These are phyloP conservation scores for Leucophenga maculata DNA, from an alignment of 2,888 invertebrate genomes.

Conservation along the genomic window DNA sequence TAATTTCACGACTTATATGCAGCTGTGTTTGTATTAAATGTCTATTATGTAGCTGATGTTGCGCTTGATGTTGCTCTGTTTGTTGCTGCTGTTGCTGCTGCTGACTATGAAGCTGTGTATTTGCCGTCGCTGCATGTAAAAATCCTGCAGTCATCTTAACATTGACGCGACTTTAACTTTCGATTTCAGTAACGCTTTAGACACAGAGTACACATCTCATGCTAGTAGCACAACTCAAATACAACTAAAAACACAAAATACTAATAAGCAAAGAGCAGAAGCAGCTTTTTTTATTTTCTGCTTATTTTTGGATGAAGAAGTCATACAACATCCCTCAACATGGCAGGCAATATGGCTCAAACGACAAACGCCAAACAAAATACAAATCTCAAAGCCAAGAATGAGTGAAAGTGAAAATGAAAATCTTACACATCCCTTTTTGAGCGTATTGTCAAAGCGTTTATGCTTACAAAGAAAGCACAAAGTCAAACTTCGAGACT, in stretches of 20 bases:
- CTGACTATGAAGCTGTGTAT: conserved; percentile 44
- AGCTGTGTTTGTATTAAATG: background rate
- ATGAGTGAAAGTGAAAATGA: conserved; percentile 22
- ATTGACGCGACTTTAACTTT: conserved; percentile 39
- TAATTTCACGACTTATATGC: conserved; percentile 16
- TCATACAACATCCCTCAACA: conserved; percentile 18
- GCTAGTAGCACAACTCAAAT: conserved; percentile 64
- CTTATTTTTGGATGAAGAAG: too few relatives aligned
- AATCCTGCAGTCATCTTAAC: conserved; percentile 68
- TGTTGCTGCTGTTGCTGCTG: conserved; percentile 1
- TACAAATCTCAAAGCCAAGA: background rate
- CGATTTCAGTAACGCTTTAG: conserved; percentile 50
- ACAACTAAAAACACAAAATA: conserved; percentile 60
- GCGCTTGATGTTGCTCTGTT: conserved; percentile 2
- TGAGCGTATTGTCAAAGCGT: conserved; percentile 9
- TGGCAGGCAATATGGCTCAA: background rate
- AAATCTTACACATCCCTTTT: conserved; percentile 5
- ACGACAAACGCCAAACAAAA: background rate
- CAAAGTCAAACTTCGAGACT: conserved; percentile 21
- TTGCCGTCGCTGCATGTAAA: conserved; percentile 63
- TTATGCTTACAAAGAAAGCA: conserved; percentile 33
- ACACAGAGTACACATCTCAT: conserved; percentile 67
- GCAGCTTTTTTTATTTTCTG: conserved; percentile 44
- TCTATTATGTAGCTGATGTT: conserved; percentile 19
- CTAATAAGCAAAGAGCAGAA: conserved; percentile 43